Base-by-base conservation (phyloP, 2,888 invertebrate genomes). In the Leucophenga maculata region DNA sequence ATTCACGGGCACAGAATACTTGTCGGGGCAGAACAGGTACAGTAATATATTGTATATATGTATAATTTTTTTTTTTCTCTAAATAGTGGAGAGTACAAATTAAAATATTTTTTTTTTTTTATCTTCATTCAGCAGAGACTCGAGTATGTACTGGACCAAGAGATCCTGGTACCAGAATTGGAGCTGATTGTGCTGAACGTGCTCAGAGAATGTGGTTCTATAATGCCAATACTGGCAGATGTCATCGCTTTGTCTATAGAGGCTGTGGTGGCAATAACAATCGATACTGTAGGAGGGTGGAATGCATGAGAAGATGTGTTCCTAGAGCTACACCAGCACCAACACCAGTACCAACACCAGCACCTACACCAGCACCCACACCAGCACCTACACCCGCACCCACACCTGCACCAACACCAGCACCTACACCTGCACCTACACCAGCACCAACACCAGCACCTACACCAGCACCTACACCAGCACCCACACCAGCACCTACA, bases 241-340 rank as follows among this genome's bases (percentile, higher is more conserved):
- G 71, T 65, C 1, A 26, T 0, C 44, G 18, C 8, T 65, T 72
- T 57, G 13, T 6, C 0, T 72, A 65, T 11, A 26, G 6, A 14
- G 72, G 72, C 6, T 72, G 72, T 16, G 59, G 59, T 8, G 72
- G 72, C 14, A 72, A 72, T 46, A 32, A 0, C 0, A 72, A 72
- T 11, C 71, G 72, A 1, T 68, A 68, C 32, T 72, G 72, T 54
- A 39, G 60, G 9, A 18, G 20, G 59, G 54, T 11, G 2, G 39
- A 18, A 13, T 67, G 67, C 22, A 8, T 22, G 20, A 18, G 13
- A 3, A 16, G 16, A 22, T 67, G 67, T 22, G 9, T 13, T 32
- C 60, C 44, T n/a, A 1, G 13, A 13, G 32, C 16, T 22, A 39
- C 39, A 11, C 8, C 39, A 3, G 11, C 39, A 39, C 8, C 39